phyloP scores from a whole-genome alignment of 1,140 invertebrate genomes.

The Diabrotica undecimpunctata region DNA sequence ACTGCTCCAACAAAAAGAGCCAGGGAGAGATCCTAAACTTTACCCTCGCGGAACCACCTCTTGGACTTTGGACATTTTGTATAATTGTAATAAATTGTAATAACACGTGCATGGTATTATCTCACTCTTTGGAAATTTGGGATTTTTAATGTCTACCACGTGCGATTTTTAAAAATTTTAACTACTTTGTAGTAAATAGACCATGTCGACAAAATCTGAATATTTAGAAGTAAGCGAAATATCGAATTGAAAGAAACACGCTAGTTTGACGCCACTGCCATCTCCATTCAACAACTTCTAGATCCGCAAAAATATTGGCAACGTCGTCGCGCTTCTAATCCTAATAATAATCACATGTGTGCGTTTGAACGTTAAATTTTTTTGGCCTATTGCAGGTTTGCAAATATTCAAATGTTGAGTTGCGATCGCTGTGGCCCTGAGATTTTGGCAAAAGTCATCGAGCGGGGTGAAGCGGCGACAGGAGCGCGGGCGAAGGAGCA shows the following conservation, averaged over 20 bases:
- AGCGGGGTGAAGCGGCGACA: neutral
- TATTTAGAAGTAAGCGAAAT: too few species aligned
- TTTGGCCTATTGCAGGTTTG: neutral
- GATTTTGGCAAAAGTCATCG: neutral
- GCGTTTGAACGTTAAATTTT: neutral
- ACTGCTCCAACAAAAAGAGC: constrained; percentile 99
- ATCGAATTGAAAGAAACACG: too few species aligned
- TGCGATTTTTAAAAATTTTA: too few species aligned
- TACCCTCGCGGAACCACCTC: constrained; percentile 98
- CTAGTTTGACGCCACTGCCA: too few species aligned
- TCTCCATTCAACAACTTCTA: too few species aligned
- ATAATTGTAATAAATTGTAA: too few species aligned
- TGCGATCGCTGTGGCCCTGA: neutral
- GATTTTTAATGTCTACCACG: too few species aligned
- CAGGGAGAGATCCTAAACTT: constrained; percentile 98
- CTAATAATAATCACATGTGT: constrained; percentile 2
- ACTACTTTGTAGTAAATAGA: too few species aligned
- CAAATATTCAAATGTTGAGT: neutral
- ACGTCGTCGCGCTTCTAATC: neutral
- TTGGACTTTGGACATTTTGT: too few species aligned
- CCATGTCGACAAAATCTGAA: too few species aligned
- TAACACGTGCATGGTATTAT: too few species aligned
- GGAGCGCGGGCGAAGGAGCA: neutral
- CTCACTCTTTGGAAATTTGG: too few species aligned
- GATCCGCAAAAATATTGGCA: neutral